Conservation (phyloP, 2,888 invertebrate species). For the Aphelenchoides bicaudatus region DNA sequence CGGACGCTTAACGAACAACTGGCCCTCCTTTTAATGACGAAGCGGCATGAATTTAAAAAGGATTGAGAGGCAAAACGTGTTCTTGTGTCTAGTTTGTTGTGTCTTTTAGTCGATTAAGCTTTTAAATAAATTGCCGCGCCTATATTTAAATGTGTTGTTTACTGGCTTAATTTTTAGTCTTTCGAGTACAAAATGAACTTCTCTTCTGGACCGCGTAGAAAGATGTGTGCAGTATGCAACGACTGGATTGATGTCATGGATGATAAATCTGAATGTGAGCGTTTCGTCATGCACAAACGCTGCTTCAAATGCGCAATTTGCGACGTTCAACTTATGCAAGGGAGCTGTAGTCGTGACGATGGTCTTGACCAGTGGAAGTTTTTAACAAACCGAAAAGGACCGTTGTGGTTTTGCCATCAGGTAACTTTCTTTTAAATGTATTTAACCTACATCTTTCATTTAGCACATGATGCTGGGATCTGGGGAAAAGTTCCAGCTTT, state of each 20-base stretch:
- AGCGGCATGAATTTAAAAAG: too few relatives aligned
- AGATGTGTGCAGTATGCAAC: conserved; percentile 4
- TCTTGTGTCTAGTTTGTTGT: too few relatives aligned
- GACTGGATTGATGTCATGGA: too few relatives aligned
- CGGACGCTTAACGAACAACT: too few relatives aligned
- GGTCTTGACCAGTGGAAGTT: conserved; percentile 1
- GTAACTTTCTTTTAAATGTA: neutral
- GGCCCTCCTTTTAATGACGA: too few relatives aligned
- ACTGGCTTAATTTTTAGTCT: too few relatives aligned
- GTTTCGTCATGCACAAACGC: neutral
- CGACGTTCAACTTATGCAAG: neutral
- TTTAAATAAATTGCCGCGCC: too few relatives aligned
- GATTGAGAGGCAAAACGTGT: too few relatives aligned
- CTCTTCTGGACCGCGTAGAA: neutral
- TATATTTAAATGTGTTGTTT: too few relatives aligned
- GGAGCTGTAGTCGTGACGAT: conserved; percentile 5
- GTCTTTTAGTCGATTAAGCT: too few relatives aligned
- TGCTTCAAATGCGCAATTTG: conserved; percentile 10
- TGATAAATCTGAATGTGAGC: too few relatives aligned
- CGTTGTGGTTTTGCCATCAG: neutral
- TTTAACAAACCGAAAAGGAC: neutral
- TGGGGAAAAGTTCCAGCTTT: conserved; percentile 2
- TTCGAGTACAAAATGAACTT: conserved; percentile 12
- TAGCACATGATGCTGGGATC: conserved; percentile 7
- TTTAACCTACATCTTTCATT: neutral